Evolutionary conservation across 2,113 vertebrate genomes (phyloP).

Genomic region (Cariama cristata): DNA sequence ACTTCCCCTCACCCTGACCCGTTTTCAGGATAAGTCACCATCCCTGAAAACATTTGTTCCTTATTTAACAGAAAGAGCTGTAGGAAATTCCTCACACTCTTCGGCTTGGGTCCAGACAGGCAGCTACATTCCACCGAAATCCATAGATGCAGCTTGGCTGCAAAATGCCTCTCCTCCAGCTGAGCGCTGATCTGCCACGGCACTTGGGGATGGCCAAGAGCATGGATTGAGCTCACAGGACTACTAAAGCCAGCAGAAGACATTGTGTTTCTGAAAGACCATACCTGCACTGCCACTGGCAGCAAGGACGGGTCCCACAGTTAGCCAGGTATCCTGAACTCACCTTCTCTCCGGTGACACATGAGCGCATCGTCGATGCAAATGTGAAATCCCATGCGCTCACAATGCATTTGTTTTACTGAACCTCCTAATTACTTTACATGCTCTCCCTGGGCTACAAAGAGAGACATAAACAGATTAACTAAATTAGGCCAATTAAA

Average conservation of each 20-base stretch:
- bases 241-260: background rate
- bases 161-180: background rate
- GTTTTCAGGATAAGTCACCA: background rate
- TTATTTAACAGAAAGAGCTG: conserved; percentile 1
- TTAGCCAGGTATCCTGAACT: background rate
- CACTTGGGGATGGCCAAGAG: background rate
- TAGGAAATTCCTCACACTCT: conserved; percentile 32
- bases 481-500: conserved; percentile 76
- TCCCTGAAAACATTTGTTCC: conserved; percentile 9
- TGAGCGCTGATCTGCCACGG: accelerated
- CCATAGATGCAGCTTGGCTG: background rate
- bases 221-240: background rate
- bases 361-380: accelerated
- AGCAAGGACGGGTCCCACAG: accelerated
- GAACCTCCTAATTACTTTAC: conserved; percentile 73
- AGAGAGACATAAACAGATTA: conserved; percentile 74
- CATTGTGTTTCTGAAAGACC: background rate
- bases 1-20: background rate
- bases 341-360: background rate
- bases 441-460: conserved; percentile 69
- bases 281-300: background rate
- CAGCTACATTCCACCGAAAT: background rate
- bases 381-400: background rate
- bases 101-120: background rate
- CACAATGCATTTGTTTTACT: conserved; percentile 50